Percentiles rank a stretch among this genome's conserved stretches.
phyloP scores from a whole-genome alignment of 1,140 invertebrate genomes.

The Dysdera silvatica region DNA sequence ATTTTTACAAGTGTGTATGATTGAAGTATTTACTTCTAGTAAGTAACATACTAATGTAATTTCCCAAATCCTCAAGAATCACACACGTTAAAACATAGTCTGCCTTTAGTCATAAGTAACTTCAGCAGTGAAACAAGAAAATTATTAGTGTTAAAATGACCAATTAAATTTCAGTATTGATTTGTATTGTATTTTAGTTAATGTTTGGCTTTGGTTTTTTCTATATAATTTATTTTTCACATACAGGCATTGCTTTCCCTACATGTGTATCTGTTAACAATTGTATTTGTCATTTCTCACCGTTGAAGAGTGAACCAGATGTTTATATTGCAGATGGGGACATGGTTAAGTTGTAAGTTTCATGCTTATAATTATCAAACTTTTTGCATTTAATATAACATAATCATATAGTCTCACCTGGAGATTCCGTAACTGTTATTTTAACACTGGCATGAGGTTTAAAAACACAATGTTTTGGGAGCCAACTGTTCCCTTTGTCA shows the following conservation, averaged over 20 bases:
- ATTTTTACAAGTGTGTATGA: no score
- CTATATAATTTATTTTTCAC: not conserved
- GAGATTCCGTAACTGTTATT: no score
- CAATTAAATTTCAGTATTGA: not conserved
- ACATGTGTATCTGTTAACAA: slow-evolving; percentile 98
- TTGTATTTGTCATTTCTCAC: slow-evolving; percentile 98
- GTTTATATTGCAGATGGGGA: slow-evolving; percentile 83
- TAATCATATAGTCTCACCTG: not conserved
- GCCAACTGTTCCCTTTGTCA: no score
- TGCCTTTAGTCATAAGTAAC: no score
- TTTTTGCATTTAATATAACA: not conserved
- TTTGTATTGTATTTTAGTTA: not conserved
- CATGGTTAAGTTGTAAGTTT: slow-evolving; percentile 67
- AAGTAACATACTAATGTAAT: no score
- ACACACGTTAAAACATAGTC: no score
- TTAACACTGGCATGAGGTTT: no score
- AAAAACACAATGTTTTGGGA: no score
- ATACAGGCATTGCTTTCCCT: slow-evolving; percentile 79
- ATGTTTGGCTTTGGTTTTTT: not conserved
- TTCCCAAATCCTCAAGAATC: no score
- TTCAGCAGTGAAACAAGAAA: no score
- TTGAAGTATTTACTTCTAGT: no score
- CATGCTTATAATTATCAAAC: no score
- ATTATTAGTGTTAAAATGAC: slow-evolving; percentile 40
- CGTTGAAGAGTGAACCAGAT: slow-evolving; percentile 84